Conservation (phyloP, 2,113 vertebrate species). For the Calonectris borealis region DNA sequence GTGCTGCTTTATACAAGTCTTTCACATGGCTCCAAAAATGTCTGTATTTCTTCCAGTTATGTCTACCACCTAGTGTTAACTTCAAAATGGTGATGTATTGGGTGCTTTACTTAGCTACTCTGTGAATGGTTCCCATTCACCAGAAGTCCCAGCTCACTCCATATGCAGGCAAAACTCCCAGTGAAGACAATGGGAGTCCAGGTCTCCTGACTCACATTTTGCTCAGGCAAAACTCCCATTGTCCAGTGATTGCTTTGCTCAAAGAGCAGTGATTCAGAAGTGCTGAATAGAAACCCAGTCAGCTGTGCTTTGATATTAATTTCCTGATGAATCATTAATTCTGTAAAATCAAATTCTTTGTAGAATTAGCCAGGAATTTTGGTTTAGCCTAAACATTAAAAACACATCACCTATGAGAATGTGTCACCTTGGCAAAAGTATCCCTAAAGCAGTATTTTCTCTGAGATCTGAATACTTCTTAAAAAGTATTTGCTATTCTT, state of each 20-base stretch:
- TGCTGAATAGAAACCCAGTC: conserved; percentile 17
- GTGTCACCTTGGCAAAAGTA: not conserved
- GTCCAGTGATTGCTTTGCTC: conserved; percentile 21
- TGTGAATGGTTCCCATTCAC: conserved; percentile 35
- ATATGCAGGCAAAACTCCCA: conserved; percentile 42
- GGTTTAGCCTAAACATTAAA: not conserved
- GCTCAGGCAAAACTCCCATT: conserved; percentile 34
- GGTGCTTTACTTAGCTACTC: not conserved
- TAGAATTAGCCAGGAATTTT: not conserved
- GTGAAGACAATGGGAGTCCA: conserved; percentile 28
- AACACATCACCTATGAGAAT: not conserved
- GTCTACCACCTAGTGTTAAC: conserved; percentile 55
- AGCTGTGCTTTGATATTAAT: conserved; percentile 37
- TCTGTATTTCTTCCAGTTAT: conserved; percentile 61
- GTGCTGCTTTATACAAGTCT: conserved; percentile 18
- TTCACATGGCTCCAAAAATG: conserved; percentile 49
- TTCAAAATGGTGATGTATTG: conserved; percentile 48
- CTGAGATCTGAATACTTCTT: not conserved
- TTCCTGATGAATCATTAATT: conserved; percentile 31
- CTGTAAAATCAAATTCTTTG: not conserved
- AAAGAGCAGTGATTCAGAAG: conserved; percentile 35
- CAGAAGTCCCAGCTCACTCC: conserved; percentile 25
- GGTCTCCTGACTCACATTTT: conserved; percentile 57
- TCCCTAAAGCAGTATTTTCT: not conserved
- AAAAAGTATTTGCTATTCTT: not conserved